Evolutionary conservation across 2,113 vertebrate genomes (phyloP).

Genomic region (Brachypodius melanocephalos): DNA sequence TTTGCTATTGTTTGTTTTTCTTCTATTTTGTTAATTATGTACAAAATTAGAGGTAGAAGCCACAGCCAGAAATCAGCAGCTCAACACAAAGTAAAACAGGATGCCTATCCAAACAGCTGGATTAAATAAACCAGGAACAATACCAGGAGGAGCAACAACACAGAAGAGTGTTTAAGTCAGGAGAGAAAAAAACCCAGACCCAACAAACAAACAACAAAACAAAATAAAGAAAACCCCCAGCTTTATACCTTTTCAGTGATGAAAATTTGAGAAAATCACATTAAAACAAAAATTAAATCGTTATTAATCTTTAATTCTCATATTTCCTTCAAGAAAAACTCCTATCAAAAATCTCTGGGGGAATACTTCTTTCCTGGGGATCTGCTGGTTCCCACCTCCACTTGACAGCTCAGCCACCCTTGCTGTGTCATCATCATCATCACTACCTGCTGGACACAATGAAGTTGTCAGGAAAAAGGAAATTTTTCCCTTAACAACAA

Average conservation of each 20-base stretch:
- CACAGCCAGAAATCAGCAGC: constrained; percentile 13
- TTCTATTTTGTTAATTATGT: constrained; percentile 23
- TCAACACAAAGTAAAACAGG: neutral
- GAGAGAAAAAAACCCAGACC: neutral
- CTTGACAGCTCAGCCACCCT: neutral
- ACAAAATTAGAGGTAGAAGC: constrained; percentile 36
- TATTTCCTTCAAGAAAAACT: neutral
- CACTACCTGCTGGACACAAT: accelerated
- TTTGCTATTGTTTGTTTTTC: constrained; percentile 21
- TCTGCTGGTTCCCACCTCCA: neutral
- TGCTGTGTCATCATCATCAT: neutral
- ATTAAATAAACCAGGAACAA: neutral
- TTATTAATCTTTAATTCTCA: neutral
- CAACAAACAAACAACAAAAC: neutral
- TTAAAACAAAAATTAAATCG: neutral
- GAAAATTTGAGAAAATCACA: neutral
- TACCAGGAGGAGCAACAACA: neutral
- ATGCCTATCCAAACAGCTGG: neutral
- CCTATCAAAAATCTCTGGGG: neutral
- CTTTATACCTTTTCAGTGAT: neutral
- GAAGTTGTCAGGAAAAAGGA: neutral
- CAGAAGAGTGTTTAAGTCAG: neutral
- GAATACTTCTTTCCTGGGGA: neutral
- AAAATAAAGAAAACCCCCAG: neutral
- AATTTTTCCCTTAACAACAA: neutral